Evolutionary conservation across 2,888 invertebrate genomes (phyloP), one percentile per base, ranked within the genome.

Genomic region (Polyommatus iphigenia): DNA sequence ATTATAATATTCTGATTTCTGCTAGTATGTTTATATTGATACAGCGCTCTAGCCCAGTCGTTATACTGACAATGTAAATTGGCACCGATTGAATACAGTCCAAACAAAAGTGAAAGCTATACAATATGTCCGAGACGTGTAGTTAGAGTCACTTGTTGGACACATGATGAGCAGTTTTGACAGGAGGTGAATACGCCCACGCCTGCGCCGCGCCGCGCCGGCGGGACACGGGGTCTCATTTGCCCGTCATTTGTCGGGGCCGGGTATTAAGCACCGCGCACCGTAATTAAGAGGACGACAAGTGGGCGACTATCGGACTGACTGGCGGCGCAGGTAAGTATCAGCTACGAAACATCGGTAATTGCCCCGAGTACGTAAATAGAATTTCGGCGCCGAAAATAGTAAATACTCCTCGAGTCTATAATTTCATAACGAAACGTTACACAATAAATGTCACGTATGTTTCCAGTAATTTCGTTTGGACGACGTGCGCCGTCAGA

Each of bases 141-240:
- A 18, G 18, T 54, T 18, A 54, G 18, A 54, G 18, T 54, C 18
- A 54, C 54, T 54, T 15, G n/a, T 57, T 57, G 0, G 20, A 24
- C 13, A 13, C 62, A 13, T 15, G 73, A 72, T 62, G 72, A 20
- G 41, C 36, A 24, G 46, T 50, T 10, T 62, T 62, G 62, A 62
- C 62, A 62, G 4, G 8, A 24, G 62, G 24, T 20, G 20, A 13
- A 24, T 46, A 24, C 73, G 50, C 73, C 73, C 73, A 73, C 73
- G 73, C 73, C 15, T 24, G 72, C 41, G 73, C 73, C 46, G 72
- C 41, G 73, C 73, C 24, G 72, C 41, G 20, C 73, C 36, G 50
- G 54, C 54, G 54, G 54, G 18, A 5, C 18, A 18, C 54, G 54
- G 50, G 24, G 20, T 41, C 46, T 50, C 24, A n/a, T 50, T 73